Evolutionary conservation across 2,797 vertebrate genomes (phyloP), one percentile per base, ranked within the genome.

Genomic region (Intellagama lesueurii): DNA sequence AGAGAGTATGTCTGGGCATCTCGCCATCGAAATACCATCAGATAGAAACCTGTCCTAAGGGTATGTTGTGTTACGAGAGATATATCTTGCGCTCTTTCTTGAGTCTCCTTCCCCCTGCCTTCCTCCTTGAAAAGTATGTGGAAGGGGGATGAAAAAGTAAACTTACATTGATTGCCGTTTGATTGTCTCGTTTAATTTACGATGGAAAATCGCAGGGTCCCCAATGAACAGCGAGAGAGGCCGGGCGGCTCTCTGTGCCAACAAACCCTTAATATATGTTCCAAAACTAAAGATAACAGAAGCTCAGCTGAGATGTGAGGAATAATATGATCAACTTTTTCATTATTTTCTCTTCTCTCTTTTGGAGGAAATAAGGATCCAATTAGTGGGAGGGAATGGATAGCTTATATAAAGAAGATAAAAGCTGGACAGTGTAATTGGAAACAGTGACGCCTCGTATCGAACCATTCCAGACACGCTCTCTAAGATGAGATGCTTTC

Each of bases 351-450:
- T 3, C 7, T 56, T 56, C 52, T 56, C 2, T 14, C 14, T 64
- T 78, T 66, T n/a, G 47, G 79, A 72, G 40, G 40, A 80, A 89
- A 64, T 72, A 60, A 85, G 84, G 83, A 56, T 73, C 88, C 83
- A 89, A 89, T 89, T 89, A 81, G 83, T 81, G 77, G 77, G 77
- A 35, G 83, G 83, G 83, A 28, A 47, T 64, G 81, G 24, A n/a
- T 35, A 66, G 76, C 64, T 73, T 80, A 75, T 72, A 47, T 30
- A 66, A 66, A 73, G n/a, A 70, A 88, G 87, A 88, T 88, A 82
- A 88, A 88, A 82, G 35, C 11, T 5, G 66, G 40, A 56, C 24
- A 32, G 69, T 44, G 79, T 88, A 88, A 88, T 82, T 82, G 35
- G 87, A 89, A 89, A 86, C 78, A 75, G 52, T 28, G 68, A 49